These are phyloP conservation scores for Neoseiulus cucumeris DNA, from an alignment of 1,140 invertebrate genomes.

Conservation along the genomic window DNA sequence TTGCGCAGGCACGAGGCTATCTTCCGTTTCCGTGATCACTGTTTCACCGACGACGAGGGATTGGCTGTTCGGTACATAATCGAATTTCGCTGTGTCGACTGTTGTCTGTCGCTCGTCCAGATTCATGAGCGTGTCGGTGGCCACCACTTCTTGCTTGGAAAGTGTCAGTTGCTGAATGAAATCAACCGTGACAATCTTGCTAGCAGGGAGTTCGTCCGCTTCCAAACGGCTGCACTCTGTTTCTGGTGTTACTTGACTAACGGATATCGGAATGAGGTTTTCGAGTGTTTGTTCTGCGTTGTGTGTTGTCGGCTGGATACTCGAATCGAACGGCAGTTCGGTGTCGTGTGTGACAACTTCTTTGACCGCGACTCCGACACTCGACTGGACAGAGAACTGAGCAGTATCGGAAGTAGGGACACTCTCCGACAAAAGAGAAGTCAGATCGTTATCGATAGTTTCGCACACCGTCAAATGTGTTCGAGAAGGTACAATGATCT, in stretches of 20 bases:
- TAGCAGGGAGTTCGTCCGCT: neutral
- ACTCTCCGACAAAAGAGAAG: neutral
- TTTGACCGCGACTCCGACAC: neutral
- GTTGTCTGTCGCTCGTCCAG: neutral
- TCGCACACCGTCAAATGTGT: neutral
- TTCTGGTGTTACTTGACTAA: neutral
- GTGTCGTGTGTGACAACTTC: neutral
- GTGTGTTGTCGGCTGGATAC: neutral
- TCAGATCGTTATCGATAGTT: neutral
- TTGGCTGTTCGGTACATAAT: neutral
- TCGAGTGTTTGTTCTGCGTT: neutral
- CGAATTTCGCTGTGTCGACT: neutral
- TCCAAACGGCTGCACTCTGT: neutral
- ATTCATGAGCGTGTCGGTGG: neutral
- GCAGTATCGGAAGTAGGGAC: neutral
- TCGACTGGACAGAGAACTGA: neutral
- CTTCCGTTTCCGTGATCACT: neutral
- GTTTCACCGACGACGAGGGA: neutral
- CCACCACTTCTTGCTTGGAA: neutral
- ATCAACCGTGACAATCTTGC: neutral
- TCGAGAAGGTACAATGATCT: neutral
- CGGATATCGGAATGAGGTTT: neutral
- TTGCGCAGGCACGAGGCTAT: constrained; percentile 9
- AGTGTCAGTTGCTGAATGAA: neutral
- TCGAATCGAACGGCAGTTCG: neutral